Conservation (phyloP, 2,113 vertebrate species). For the Glaucidium brasilianum region DNA sequence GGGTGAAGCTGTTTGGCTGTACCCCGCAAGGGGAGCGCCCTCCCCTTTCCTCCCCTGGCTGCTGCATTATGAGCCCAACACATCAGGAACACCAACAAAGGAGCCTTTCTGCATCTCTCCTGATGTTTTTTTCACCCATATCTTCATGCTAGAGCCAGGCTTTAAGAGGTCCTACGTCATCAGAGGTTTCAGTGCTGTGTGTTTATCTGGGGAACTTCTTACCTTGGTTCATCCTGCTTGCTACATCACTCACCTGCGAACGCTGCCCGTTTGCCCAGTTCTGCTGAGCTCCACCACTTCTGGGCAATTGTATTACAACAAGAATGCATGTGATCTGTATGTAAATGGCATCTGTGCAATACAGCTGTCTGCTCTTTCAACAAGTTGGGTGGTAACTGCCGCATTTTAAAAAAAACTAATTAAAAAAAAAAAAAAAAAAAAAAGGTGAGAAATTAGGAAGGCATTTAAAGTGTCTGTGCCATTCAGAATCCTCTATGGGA, state of each 20-base stretch:
- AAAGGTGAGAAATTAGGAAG: neutral
- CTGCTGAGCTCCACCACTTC: neutral
- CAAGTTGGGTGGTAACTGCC: neutral
- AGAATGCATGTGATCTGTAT: neutral
- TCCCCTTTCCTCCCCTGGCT: neutral
- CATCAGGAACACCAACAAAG: neutral
- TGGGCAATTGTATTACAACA: rapidly evolving
- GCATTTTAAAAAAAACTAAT: neutral
- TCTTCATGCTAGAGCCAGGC: neutral
- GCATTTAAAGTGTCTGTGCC: neutral
- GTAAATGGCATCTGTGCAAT: neutral
- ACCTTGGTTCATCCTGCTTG: neutral
- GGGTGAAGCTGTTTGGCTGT: neutral
- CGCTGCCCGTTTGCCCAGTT: neutral
- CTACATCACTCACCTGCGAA: neutral
- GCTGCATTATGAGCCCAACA: rapidly evolving
- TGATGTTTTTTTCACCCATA: neutral
- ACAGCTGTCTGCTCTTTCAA: neutral
- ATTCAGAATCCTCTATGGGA: neutral
- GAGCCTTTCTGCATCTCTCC: neutral
- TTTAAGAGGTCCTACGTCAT: neutral
- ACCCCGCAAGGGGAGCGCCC: neutral
- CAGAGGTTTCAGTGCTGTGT: neutral
- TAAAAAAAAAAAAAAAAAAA: neutral
- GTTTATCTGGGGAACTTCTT: neutral